Evolutionary conservation across 2,113 vertebrate species (phyloP), one percentile per base, ranked within the genome.

Genomic region (Antechinus flavipes): DNA sequence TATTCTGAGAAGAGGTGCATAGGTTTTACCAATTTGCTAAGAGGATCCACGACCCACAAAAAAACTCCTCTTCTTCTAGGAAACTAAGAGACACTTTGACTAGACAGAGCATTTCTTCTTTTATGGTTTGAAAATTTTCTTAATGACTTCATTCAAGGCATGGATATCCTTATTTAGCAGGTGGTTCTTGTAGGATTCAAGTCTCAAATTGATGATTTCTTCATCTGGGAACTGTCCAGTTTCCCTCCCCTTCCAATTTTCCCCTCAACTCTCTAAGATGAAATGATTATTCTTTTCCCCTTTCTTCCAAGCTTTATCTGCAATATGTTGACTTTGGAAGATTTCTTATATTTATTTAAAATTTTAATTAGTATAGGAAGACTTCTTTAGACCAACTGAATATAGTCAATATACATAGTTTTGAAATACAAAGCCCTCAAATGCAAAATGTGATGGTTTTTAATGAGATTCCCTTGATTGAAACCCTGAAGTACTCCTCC

Each of bases 331-430:
- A 46, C 52, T 93, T 94, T 91, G 92, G n/a, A 54, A 16, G 24
- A 25, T 90, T 90, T 61, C 91, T 95, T 92, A 95, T 91, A 97
- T 94, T 94, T 96, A 95, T 96, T 95, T 92, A 90, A n/a, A 95
- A 94, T 93, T 93, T 93, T 95, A 94, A 94, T 94, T 94, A 95
- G 94, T 94, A 91, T 97, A 95, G 58, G 50, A 25, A 54, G 35
- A 35, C 46, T n/a, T 93, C 53, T 76, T 24, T 91, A 92, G 24
- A 56, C 89, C 89, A 54, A 30, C 53, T 23, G 90, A 92, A 90
- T 61, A 50, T 27, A 54, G 50, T 52, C 50, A 52, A 52, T 52
- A 30, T 23, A 8, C 27, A 91, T 42, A 30, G 26, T 22, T 90
- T 95, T 90, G 76, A 97, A 92, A 90, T 76, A 30, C 11, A 91